A percentile compares a stretch with the other conserved stretches of the same genome.
Evolutionary conservation across 2,113 vertebrate genomes (phyloP).

Genomic region (Thunnus thynnus): DNA sequence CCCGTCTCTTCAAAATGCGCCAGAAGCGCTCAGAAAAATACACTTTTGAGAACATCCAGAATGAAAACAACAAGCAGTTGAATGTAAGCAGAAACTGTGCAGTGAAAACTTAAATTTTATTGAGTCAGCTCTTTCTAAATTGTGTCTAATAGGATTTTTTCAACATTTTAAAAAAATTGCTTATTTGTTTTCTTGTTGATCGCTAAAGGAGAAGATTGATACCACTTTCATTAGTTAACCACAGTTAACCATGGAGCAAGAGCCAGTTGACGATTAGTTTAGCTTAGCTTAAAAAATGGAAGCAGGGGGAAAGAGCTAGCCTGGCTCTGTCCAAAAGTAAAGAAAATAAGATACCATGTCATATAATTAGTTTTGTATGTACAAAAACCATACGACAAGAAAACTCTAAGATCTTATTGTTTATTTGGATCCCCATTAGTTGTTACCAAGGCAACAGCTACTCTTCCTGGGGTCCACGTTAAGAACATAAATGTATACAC

Average conservation of each 20-base stretch:
- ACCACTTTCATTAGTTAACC: too few species aligned
- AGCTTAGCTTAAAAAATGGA: slow-evolving; percentile 13
- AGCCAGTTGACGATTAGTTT: neutral
- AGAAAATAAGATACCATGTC: too few species aligned
- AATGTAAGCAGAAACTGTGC: slow-evolving; percentile 83
- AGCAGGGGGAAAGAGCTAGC: neutral
- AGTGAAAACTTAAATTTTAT: neutral
- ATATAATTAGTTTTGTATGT: too few species aligned
- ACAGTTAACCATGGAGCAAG: neutral
- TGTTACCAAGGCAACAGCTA: too few species aligned
- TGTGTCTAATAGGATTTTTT: neutral
- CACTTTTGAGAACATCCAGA: slow-evolving; percentile 93
- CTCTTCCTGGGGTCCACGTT: too few species aligned
- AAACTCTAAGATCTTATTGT: too few species aligned
- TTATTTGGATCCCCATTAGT: too few species aligned
- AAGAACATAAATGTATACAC: too few species aligned
- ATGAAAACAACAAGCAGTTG: slow-evolving; percentile 85
- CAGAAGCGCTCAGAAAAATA: slow-evolving; percentile 97
- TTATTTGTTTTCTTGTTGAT: neutral
- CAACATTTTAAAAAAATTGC: neutral
- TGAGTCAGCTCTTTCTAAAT: neutral
- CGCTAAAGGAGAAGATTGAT: neutral
- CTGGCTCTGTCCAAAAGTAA: neutral
- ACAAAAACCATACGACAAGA: too few species aligned
- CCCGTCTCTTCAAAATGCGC: slow-evolving; percentile 95